Conservation (phyloP, 2,888 invertebrate genomes). For the Tenthredo mesomela region DNA sequence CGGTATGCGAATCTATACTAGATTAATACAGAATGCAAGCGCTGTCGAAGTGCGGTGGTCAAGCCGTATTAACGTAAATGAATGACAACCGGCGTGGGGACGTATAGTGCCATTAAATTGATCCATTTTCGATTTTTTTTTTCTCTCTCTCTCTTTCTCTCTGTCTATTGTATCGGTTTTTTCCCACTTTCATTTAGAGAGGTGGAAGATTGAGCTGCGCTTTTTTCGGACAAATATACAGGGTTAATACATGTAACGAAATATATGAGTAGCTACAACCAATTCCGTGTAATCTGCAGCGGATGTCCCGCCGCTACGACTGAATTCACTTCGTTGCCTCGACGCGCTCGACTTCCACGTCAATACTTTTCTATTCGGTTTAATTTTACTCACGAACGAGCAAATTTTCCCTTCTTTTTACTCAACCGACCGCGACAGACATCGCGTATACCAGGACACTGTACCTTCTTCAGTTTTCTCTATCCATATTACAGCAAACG, state of each 20-base stretch:
- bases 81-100: neutral
- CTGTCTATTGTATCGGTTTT: neutral
- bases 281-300: conserved; percentile 30
- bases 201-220: neutral
- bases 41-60: neutral
- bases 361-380: conserved; percentile 60
- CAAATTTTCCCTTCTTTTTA: conserved; percentile 55
- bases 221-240: neutral
- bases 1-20: neutral
- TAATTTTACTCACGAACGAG: conserved; percentile 61
- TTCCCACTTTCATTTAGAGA: neutral
- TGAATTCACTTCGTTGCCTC: conserved; percentile 51
- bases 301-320: conserved; percentile 41
- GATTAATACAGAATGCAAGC: neutral
- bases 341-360: conserved; percentile 61
- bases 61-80: conserved; percentile 22
- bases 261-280: conserved; percentile 15
- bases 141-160: neutral
- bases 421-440: conserved; percentile 49
- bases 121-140: neutral
- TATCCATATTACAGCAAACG: neutral
- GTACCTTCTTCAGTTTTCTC: neutral
- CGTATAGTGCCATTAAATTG: neutral
- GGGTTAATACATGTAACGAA: neutral
- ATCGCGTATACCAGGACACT: conserved; percentile 6